These are phyloP conservation scores for Platycheirus rosarum DNA, from an alignment of 2,888 invertebrate genomes.

Conservation along the genomic window DNA sequence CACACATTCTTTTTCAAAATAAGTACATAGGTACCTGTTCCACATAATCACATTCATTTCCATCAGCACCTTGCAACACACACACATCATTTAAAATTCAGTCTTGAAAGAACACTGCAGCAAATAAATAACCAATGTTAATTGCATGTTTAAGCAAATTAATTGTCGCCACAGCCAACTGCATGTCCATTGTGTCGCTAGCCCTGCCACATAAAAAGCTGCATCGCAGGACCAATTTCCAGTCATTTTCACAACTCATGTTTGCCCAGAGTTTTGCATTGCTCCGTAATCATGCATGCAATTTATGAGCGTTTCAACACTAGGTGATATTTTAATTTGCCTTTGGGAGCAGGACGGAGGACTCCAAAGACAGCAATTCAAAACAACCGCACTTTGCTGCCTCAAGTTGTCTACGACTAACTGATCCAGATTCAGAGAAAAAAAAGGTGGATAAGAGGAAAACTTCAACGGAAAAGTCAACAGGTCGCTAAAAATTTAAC, in stretches of 20 bases:
- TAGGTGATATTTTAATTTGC: constrained; percentile 61
- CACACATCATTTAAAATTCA: constrained; percentile 40
- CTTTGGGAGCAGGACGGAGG: constrained; percentile 19
- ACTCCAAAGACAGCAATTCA: constrained; percentile 17
- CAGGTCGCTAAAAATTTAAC: constrained; percentile 39
- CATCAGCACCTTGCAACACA: neutral
- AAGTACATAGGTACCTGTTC: constrained; percentile 52
- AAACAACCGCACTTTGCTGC: constrained; percentile 6
- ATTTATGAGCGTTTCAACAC: constrained; percentile 68
- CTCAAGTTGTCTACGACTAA: neutral
- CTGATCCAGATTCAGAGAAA: neutral
- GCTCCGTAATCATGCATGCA: constrained; percentile 69
- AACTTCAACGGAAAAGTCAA: constrained; percentile 41
- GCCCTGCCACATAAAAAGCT: constrained; percentile 23
- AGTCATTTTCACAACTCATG: constrained; percentile 62
- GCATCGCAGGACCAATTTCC: constrained; percentile 51
- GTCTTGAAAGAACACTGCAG: constrained; percentile 27
- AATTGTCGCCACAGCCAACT: constrained; percentile 58
- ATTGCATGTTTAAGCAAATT: constrained; percentile 64
- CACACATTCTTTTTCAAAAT: constrained; percentile 5
- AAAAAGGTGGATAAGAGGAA: constrained; percentile 10
- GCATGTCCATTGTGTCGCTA: constrained; percentile 26
- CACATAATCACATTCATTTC: constrained; percentile 20
- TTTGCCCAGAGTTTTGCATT: constrained; percentile 50
- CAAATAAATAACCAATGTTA: constrained; percentile 63